Conservation (phyloP, 2,888 invertebrate genomes). For the Perdita meconis region DNA sequence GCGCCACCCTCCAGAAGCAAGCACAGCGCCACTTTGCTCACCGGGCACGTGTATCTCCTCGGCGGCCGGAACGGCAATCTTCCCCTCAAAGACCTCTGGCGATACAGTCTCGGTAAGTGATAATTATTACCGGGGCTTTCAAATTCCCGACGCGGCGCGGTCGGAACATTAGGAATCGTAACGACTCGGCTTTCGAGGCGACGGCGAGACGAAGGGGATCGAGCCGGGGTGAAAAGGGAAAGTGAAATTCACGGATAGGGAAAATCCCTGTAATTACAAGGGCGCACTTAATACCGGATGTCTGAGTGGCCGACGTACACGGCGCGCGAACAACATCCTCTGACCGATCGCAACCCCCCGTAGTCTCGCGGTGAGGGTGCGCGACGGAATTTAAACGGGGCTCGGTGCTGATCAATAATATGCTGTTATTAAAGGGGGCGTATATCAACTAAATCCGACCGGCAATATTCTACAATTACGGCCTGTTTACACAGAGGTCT, state of each 20-base stretch:
- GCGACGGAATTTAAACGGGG: constrained; percentile 76
- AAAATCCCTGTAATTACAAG: constrained; percentile 62
- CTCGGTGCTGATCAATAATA: constrained; percentile 77
- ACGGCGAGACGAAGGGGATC: neutral
- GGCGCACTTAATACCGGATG: constrained; percentile 57
- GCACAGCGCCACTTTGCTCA: constrained; percentile 92
- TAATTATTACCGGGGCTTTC: constrained; percentile 11
- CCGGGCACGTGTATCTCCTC: constrained; percentile 91
- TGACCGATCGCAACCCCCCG: constrained; percentile 64
- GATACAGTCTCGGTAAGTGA: constrained; percentile 89
- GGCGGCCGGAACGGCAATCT: constrained; percentile 94
- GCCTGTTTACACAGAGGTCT: constrained; percentile 67
- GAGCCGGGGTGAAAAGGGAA: constrained; percentile 1
- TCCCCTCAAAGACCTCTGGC: constrained; percentile 94
- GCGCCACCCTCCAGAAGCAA: constrained; percentile 91
- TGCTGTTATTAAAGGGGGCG: constrained; percentile 74
- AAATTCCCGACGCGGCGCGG: constrained; percentile 1
- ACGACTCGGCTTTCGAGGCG: neutral
- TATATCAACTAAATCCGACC: constrained; percentile 67
- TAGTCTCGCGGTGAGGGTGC: constrained; percentile 62
- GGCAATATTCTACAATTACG: constrained; percentile 68
- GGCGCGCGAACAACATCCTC: constrained; percentile 55
- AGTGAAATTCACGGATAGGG: constrained; percentile 19
- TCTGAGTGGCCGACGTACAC: constrained; percentile 34
- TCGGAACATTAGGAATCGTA: neutral